phyloP scores from a whole-genome alignment of 2,113 vertebrate genomes.

The Sakesphorus luctuosus region DNA sequence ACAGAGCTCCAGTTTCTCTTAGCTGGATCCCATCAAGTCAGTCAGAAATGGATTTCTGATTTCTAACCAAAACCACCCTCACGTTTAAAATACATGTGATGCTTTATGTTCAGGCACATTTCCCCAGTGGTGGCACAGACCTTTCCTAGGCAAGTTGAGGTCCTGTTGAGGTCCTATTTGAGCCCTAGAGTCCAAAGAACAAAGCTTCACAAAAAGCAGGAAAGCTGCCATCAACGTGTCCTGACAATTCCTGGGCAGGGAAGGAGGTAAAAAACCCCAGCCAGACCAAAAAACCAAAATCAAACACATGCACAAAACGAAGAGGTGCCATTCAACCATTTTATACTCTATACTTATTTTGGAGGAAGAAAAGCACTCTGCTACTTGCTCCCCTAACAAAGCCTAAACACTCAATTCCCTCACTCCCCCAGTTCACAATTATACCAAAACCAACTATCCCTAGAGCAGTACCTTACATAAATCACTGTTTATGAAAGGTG shows the following conservation, averaged over 20 bases:
- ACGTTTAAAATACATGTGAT: not conserved
- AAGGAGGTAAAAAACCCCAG: accelerated
- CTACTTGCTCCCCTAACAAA: accelerated
- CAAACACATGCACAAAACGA: too few relatives aligned
- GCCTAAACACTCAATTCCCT: not conserved
- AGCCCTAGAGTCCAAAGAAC: not conserved
- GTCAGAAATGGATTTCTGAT: not conserved
- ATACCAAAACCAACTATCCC: not conserved
- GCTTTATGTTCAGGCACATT: not conserved
- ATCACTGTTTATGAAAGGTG: not conserved
- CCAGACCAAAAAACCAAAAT: not conserved
- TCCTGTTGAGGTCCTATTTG: not conserved
- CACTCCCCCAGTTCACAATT: not conserved
- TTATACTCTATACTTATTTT: not conserved
- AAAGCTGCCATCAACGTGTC: not conserved
- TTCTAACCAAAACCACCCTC: not conserved
- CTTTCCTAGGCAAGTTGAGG: not conserved
- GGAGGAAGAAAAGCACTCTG: not conserved
- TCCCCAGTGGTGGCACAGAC: accelerated
- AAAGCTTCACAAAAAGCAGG: not conserved
- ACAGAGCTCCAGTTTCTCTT: not conserved
- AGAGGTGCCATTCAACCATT: not conserved
- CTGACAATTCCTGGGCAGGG: not conserved
- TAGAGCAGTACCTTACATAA: not conserved
- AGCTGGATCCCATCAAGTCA: not conserved